Evolutionary conservation across 2,113 vertebrate genomes (phyloP), one percentile per base, ranked within the genome.

Genomic region (Tachysurus vachellii): DNA sequence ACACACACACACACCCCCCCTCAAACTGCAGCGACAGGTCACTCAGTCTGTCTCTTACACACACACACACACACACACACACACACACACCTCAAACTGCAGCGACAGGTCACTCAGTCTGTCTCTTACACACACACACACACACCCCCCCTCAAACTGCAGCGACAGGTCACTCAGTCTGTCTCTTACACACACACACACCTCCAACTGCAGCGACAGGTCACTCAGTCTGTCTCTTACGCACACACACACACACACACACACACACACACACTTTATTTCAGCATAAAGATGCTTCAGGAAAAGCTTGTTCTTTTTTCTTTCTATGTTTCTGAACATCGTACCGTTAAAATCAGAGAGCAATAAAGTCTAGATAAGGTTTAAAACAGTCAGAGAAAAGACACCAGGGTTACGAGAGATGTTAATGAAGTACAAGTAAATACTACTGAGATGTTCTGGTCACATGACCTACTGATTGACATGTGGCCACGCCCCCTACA

Each of bases 11-110:
- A 21, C 14, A 23, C 47, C 54, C 36, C n/a, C 5, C n/a, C 96
- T 99, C 92, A 99, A 99, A 94, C 97, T 99, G 94, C 98, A 99
- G 95, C 98, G 99, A 94, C 98, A 99, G 98, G 98, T 99, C 94
- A 50, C 47, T 50, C 36, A 36, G 36, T 12, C n/a, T 12, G n/a
- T 13, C 36, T 21, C 82, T 28, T 36, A 53, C 80, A 36, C 53
- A 82, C 47, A 61, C 73, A 84, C 36, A 80, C 53, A 68, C 19
- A 31, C 42, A 79, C 26, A 53, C 70, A 83, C 86, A 76, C 31
- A 50, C 21, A 75, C 44, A 84, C 81, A 54, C 62, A 21, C 14
- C 96, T 99, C 92, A 99, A 99, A 94, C 97, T 99, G 94, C 98
- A 99, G 95, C 98, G 99, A 94, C 98, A 99, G 98, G 98, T 99